Evolutionary conservation across 2,797 vertebrate genomes (phyloP).

Genomic region (Tragelaphus eurycerus): DNA sequence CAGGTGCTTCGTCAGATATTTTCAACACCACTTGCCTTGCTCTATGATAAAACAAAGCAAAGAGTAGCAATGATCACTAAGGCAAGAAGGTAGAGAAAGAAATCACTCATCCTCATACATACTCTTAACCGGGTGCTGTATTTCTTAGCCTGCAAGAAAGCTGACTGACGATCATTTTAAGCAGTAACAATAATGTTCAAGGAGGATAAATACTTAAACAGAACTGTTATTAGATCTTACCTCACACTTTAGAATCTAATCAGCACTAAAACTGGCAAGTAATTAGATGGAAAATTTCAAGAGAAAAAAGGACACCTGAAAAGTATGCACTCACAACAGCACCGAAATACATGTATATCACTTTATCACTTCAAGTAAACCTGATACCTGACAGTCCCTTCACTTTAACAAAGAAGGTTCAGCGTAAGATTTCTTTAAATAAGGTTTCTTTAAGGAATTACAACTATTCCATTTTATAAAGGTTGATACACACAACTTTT

Average conservation of each 20-base stretch:
- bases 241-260: slow-evolving; percentile 40
- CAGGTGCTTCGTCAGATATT: background rate
- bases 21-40: background rate
- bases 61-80: background rate
- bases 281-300: slow-evolving; percentile 31
- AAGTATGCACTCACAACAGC: slow-evolving; percentile 8
- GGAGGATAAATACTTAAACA: background rate
- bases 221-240: slow-evolving; percentile 22
- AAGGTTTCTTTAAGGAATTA: slow-evolving; percentile 38
- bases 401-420: slow-evolving; percentile 7
- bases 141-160: slow-evolving; percentile 31
- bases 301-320: slow-evolving; percentile 6
- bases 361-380: slow-evolving; percentile 13
- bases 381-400: background rate
- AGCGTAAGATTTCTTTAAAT: slow-evolving; percentile 19
- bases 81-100: background rate
- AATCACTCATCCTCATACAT: background rate
- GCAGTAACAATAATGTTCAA: slow-evolving; percentile 16
- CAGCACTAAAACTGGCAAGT: background rate
- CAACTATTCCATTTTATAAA: background rate
- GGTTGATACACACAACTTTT: background rate
- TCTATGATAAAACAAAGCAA: slow-evolving; percentile 1
- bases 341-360: slow-evolving; percentile 3
- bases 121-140: background rate
- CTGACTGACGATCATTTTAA: background rate